These are phyloP conservation scores for Lucilia sericata DNA, from an alignment of 1,140 invertebrate species.

Conservation along the genomic window DNA sequence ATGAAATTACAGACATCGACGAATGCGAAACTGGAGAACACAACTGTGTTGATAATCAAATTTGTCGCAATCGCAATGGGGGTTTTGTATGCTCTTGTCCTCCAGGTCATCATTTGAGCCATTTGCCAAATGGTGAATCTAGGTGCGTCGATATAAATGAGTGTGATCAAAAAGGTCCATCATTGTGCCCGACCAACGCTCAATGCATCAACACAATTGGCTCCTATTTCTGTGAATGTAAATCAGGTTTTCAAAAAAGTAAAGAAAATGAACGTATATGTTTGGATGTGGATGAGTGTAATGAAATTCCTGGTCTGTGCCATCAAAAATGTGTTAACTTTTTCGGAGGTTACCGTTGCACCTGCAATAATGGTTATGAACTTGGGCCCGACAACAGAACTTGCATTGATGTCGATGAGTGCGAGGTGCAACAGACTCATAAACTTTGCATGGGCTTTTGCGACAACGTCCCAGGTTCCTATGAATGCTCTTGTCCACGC, in stretches of 20 bases:
- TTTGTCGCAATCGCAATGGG: conserved; percentile 80
- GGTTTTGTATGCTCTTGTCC: conserved; percentile 83
- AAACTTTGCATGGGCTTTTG: conserved; percentile 87
- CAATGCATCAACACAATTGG: conserved; percentile 85
- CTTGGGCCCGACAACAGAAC: conserved; percentile 81
- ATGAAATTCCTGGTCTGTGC: conserved; percentile 75
- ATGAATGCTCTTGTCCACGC: conserved; percentile 85
- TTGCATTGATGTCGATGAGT: conserved; percentile 90
- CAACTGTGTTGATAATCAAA: conserved; percentile 77
- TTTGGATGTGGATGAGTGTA: conserved; percentile 78
- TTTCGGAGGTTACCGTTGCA: conserved; percentile 85
- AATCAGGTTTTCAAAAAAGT: conserved; percentile 77
- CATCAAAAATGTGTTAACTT: conserved; percentile 87
- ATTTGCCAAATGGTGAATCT: conserved; percentile 69
- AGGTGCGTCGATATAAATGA: conserved; percentile 92
- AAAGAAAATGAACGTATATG: conserved; percentile 70
- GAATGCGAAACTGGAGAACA: conserved; percentile 77
- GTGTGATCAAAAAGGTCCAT: conserved; percentile 71
- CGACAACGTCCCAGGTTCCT: conserved; percentile 89
- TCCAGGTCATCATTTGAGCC: conserved; percentile 73
- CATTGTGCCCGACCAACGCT: conserved; percentile 73
- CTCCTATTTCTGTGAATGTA: conserved; percentile 84
- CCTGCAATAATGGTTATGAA: conserved; percentile 80
- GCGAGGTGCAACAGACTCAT: conserved; percentile 77
- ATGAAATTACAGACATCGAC: conserved; percentile 71